A percentile compares a stretch with the other conserved stretches of the same genome.
Conservation (phyloP, 2,797 vertebrate species). For the Psittacula derbiana region DNA sequence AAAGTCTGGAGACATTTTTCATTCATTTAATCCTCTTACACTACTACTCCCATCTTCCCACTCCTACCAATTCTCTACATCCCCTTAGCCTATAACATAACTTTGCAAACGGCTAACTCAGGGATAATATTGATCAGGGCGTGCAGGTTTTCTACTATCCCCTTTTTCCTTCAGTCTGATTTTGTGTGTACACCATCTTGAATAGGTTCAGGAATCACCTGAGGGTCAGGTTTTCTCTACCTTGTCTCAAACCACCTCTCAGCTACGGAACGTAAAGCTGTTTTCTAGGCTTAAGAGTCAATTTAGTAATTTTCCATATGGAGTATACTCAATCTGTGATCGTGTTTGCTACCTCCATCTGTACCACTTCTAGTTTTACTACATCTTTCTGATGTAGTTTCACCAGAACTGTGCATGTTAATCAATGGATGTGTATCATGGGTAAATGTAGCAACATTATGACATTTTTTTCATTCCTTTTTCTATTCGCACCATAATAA, state of each 20-base stretch:
- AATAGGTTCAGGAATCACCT: neutral
- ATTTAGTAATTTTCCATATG: neutral
- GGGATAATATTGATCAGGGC: neutral
- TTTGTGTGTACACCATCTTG: fast-evolving
- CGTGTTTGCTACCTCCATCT: neutral
- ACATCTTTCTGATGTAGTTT: neutral
- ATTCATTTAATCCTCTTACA: neutral
- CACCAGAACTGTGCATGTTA: neutral
- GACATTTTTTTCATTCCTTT: neutral
- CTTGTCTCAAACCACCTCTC: neutral
- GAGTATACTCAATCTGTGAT: neutral
- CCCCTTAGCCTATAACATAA: neutral
- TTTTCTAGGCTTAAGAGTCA: neutral
- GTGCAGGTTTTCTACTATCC: neutral
- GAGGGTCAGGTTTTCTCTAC: neutral
- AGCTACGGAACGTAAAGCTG: neutral
- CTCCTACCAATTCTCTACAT: neutral
- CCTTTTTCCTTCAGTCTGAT: neutral
- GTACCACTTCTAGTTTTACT: neutral
- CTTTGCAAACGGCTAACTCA: neutral
- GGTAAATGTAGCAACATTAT: neutral
- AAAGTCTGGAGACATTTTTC: neutral
- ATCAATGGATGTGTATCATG: neutral
- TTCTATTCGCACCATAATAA: neutral
- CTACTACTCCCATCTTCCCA: neutral